Evolutionary conservation across 2,888 invertebrate genomes (phyloP).

Genomic region (Drosophila mercatorum): DNA sequence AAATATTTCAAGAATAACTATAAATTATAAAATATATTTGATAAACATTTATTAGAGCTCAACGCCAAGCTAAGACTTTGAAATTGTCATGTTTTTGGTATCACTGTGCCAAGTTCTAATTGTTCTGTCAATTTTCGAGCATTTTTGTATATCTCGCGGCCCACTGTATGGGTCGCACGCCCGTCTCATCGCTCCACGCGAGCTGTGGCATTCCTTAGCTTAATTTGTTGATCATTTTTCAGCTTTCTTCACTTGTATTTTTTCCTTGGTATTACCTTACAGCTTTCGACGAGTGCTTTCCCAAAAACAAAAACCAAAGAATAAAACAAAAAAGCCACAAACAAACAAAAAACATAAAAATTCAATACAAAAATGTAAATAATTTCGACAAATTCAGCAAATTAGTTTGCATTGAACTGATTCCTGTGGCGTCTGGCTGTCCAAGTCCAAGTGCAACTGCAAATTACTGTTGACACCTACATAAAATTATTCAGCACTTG

Average conservation of each 20-base stretch:
- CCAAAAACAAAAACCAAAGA: conserved; percentile 18
- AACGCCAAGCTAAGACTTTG: neutral
- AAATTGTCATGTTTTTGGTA: neutral
- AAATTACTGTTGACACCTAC: conserved; percentile 57
- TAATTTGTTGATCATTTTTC: conserved; percentile 52
- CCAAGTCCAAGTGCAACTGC: conserved; percentile 59
- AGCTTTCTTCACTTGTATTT: conserved; percentile 44
- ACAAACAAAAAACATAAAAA: neutral
- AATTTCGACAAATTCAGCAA: conserved; percentile 45
- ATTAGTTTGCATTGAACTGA: conserved; percentile 43
- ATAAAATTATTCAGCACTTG: conserved; percentile 50
- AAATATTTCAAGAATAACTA: neutral
- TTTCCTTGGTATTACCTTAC: conserved; percentile 40
- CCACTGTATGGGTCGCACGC: conserved; percentile 60
- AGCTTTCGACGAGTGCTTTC: conserved; percentile 37
- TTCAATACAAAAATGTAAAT: conserved; percentile 21
- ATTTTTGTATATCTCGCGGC: neutral
- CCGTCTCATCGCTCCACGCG: conserved; percentile 36
- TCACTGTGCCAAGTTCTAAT: conserved; percentile 2
- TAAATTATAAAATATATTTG: neutral
- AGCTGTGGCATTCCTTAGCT: conserved; percentile 30
- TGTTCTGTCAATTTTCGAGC: neutral
- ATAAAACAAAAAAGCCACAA: neutral
- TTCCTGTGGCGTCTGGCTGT: conserved; percentile 64
- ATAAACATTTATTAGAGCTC: neutral